Conservation (phyloP, 2,113 vertebrate genomes). For the Naja naja region DNA sequence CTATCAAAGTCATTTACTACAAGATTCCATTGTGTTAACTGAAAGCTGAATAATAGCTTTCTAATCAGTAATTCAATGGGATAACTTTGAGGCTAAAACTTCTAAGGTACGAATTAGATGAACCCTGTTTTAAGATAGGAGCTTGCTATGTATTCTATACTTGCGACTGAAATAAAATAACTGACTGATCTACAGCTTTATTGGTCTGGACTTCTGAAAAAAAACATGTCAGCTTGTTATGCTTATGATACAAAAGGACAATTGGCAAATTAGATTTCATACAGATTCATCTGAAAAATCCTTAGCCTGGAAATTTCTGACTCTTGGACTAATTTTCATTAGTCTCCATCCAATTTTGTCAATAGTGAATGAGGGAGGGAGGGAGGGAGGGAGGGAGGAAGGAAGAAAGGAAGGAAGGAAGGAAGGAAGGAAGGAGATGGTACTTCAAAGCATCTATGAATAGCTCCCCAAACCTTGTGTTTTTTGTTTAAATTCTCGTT, state of each 20-base stretch:
- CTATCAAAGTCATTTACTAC: neutral
- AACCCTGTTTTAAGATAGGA: neutral
- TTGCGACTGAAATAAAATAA: neutral
- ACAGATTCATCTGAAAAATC: neutral
- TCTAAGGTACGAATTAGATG: neutral
- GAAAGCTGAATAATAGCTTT: constrained; percentile 7
- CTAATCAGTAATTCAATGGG: neutral
- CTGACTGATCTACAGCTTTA: neutral
- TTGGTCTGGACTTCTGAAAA: neutral
- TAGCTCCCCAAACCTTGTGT: neutral
- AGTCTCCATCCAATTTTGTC: neutral
- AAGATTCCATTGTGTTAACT: constrained; percentile 1
- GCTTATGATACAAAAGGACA: neutral
- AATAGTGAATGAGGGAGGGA: neutral
- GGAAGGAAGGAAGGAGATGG: neutral
- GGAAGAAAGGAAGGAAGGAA: neutral
- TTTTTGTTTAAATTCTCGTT: neutral
- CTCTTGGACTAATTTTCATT: neutral
- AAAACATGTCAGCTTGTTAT: too few species aligned
- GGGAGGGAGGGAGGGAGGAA: neutral
- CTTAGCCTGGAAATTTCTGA: neutral
- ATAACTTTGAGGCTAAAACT: neutral
- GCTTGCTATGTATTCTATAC: neutral
- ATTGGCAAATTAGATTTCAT: neutral
- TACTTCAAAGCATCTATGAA: neutral